A percentile compares a stretch with the other conserved stretches of the same genome.
Evolutionary conservation across 2,113 vertebrate species (phyloP).

Genomic region (Zosterops japonicus): DNA sequence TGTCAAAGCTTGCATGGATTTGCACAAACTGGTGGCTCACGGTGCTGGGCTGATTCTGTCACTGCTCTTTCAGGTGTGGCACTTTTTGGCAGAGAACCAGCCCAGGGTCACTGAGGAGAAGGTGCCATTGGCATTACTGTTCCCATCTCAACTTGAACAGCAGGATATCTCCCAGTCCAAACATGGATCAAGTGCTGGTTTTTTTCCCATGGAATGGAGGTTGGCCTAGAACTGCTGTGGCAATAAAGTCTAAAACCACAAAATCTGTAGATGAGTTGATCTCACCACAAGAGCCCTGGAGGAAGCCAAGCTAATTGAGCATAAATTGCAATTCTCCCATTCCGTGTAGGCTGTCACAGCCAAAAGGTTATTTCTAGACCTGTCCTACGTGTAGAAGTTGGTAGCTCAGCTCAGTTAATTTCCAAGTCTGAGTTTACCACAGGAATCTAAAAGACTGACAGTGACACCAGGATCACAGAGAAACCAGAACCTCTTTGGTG

Average conservation of each 20-base stretch:
- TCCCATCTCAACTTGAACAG: background rate
- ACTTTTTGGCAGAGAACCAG: background rate
- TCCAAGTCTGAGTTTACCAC: background rate
- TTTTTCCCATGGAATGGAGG: background rate
- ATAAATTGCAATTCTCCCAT: background rate
- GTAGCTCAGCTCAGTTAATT: background rate
- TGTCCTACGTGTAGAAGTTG: background rate
- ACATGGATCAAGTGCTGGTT: background rate
- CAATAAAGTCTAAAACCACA: background rate
- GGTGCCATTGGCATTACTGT: background rate
- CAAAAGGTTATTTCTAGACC: background rate
- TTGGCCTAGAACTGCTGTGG: background rate
- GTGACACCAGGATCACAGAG: background rate
- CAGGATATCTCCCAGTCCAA: fast-evolving
- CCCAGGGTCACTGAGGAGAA: background rate
- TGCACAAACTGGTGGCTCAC: background rate
- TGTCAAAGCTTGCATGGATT: background rate
- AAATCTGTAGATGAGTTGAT: background rate
- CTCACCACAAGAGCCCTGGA: background rate
- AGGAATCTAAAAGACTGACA: background rate
- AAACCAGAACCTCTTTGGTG: background rate
- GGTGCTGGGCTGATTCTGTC: background rate
- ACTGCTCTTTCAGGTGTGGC: background rate
- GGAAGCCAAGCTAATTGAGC: background rate
- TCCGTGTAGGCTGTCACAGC: background rate